Conservation (phyloP, 1,140 invertebrate genomes). For the Rhagoletis pomonella region DNA sequence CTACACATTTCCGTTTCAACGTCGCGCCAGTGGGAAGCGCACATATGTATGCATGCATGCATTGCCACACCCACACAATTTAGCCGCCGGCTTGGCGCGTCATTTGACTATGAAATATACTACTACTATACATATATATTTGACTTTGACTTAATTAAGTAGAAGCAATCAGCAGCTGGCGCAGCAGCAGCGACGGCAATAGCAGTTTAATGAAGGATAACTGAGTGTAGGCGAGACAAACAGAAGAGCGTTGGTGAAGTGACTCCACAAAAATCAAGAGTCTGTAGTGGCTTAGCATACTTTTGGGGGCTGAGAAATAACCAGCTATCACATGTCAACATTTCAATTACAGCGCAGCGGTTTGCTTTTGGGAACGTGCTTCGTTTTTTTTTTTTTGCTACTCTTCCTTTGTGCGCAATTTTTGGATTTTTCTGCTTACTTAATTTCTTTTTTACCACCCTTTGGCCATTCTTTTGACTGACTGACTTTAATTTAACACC, state of each 20-base stretch:
- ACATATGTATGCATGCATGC: not conserved
- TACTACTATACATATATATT: not conserved
- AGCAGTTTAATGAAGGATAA: not conserved
- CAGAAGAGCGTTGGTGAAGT: not conserved
- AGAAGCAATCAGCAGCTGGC: slow-evolving; percentile 31
- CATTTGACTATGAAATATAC: slow-evolving; percentile 44
- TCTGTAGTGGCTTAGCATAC: not conserved
- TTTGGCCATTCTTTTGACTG: not conserved
- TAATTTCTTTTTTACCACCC: not conserved
- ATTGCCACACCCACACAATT: not conserved
- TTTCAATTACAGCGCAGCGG: slow-evolving; percentile 36
- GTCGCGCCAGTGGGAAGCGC: not conserved
- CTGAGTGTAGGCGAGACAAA: not conserved
- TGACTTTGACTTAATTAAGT: slow-evolving; percentile 44
- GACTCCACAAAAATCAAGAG: not conserved
- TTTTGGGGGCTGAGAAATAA: not conserved
- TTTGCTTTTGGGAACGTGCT: not conserved
- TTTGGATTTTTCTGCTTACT: not conserved
- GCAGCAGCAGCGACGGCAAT: not conserved
- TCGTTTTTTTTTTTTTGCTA: too few relatives aligned
- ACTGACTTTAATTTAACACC: slow-evolving; percentile 60
- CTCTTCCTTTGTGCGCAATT: not conserved
- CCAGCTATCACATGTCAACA: slow-evolving; percentile 28
- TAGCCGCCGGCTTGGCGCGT: slow-evolving; percentile 36
- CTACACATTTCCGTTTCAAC: not conserved